Conservation (phyloP, 2,888 invertebrate genomes). For the Catocala sponsa region DNA sequence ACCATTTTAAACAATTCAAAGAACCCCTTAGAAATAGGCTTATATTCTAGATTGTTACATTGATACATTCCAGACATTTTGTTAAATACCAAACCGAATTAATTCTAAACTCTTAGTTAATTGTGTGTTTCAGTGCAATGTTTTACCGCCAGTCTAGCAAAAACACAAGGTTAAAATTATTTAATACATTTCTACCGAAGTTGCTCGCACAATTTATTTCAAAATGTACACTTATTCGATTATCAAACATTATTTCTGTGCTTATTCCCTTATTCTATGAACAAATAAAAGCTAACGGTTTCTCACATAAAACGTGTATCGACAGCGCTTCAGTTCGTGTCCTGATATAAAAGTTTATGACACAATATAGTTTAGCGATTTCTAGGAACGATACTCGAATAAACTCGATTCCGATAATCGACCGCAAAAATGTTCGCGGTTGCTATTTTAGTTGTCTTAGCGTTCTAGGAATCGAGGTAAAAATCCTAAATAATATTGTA, state of each 20-base stretch:
- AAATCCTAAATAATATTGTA: too few species aligned
- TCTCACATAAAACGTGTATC: constrained; percentile 40
- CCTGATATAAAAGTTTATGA: constrained; percentile 41
- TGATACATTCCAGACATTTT: too few species aligned
- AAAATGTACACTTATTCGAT: too few species aligned
- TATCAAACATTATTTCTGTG: neutral
- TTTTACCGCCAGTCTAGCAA: too few species aligned
- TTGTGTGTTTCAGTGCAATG: too few species aligned
- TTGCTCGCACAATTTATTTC: too few species aligned
- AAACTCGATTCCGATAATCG: neutral
- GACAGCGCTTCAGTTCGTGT: constrained; percentile 39
- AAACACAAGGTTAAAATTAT: too few species aligned
- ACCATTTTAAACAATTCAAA: too few species aligned
- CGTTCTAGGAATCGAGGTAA: neutral
- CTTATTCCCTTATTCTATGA: constrained; percentile 38
- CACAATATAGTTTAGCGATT: constrained; percentile 32
- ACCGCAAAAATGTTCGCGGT: neutral
- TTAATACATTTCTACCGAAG: neutral
- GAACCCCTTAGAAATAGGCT: too few species aligned
- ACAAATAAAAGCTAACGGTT: constrained; percentile 57
- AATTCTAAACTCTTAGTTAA: too few species aligned
- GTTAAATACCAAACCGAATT: too few species aligned
- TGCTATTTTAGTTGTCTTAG: neutral
- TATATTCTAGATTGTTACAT: too few species aligned
- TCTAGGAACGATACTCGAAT: constrained; percentile 31